phyloP scores from a whole-genome alignment of 2,113 vertebrate species.

The Rhineura floridana region DNA sequence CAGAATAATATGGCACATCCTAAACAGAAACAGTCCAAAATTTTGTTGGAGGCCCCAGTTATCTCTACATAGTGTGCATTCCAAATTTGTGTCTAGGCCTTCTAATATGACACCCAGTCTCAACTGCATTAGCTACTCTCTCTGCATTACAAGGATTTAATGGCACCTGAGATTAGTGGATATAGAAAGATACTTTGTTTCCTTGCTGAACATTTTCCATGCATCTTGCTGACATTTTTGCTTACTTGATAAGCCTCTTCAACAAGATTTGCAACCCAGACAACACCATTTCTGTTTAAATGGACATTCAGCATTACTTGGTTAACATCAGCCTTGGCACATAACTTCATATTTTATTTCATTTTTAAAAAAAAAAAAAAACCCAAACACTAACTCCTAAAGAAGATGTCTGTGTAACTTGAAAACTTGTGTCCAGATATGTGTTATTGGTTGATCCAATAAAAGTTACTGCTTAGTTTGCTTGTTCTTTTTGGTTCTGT shows the following conservation, averaged over 20 bases:
- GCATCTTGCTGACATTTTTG: background rate
- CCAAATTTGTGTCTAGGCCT: background rate
- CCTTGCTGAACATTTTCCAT: background rate
- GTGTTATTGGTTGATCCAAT: background rate
- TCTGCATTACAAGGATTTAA: background rate
- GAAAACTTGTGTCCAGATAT: background rate
- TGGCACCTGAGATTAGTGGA: background rate
- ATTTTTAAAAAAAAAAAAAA: background rate
- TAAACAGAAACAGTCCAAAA: background rate
- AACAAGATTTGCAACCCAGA: background rate
- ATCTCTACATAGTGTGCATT: background rate
- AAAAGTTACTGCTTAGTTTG: background rate
- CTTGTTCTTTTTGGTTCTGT: background rate
- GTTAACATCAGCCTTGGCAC: background rate
- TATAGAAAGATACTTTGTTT: background rate
- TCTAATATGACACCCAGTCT: background rate
- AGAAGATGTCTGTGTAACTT: background rate
- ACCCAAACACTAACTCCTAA: background rate
- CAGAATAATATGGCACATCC: background rate
- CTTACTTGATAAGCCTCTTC: background rate
- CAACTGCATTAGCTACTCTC: background rate
- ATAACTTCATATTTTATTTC: slow-evolving; percentile 6
- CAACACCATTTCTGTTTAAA: background rate
- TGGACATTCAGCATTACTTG: background rate
- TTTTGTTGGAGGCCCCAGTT: background rate